Evolutionary conservation across 2,888 invertebrate species (phyloP).

Genomic region (Cistogaster globosa): DNA sequence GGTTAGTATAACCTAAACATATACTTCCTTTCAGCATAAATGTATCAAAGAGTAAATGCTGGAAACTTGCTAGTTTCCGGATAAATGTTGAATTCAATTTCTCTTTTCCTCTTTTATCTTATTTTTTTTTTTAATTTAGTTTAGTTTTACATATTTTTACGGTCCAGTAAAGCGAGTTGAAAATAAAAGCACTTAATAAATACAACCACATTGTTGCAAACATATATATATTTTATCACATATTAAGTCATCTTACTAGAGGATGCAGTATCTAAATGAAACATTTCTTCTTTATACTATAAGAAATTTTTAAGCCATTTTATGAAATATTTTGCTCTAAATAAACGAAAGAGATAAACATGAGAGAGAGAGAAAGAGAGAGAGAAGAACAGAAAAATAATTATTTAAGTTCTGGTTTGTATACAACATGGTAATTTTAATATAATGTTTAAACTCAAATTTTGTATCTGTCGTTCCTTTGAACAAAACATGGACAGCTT

Average conservation of each 20-base stretch:
- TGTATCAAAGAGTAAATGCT: conserved; percentile 18
- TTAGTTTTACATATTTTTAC: conserved; percentile 63
- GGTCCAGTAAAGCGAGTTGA: conserved; percentile 49
- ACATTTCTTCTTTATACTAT: not conserved
- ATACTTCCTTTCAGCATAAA: conserved; percentile 6
- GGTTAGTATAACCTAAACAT: conserved; percentile 16
- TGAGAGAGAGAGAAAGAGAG: too few relatives aligned
- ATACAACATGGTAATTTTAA: too few relatives aligned
- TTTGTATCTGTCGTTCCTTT: too few relatives aligned
- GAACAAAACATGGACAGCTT: too few relatives aligned
- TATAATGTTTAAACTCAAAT: too few relatives aligned
- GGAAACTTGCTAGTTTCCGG: conserved; percentile 61
- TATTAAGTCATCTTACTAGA: not conserved
- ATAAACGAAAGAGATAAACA: conserved; percentile 2
- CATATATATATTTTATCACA: conserved; percentile 12
- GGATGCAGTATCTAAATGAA: not conserved
- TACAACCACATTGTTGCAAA: not conserved
- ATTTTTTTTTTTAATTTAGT: not conserved
- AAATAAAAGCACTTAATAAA: conserved; percentile 5
- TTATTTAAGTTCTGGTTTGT: too few relatives aligned
- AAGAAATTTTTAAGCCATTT: conserved; percentile 11
- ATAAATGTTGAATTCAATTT: conserved; percentile 63
- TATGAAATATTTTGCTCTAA: not conserved
- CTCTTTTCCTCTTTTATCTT: conserved; percentile 31
- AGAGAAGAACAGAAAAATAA: not conserved